Conservation (phyloP, 2,113 vertebrate species). For the Daubentonia madagascariensis region DNA sequence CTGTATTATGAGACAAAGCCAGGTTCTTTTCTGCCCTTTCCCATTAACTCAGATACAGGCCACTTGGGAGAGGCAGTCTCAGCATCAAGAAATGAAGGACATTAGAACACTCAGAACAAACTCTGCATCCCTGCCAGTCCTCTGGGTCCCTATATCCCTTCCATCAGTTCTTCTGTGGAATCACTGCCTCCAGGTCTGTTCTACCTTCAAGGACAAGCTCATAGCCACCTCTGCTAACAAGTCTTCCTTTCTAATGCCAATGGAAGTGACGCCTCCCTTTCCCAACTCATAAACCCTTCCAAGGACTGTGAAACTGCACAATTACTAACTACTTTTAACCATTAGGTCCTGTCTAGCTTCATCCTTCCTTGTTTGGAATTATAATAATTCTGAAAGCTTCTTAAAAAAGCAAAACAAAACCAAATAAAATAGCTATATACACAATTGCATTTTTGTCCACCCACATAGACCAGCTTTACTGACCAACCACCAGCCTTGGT, state of each 20-base stretch:
- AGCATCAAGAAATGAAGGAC: background rate
- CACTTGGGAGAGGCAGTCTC: background rate
- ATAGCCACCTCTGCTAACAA: background rate
- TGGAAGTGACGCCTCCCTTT: background rate
- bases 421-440: background rate
- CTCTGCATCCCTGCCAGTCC: background rate
- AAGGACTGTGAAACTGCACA: background rate
- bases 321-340: background rate
- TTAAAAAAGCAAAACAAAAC: background rate
- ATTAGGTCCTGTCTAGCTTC: background rate
- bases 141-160: background rate
- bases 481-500: background rate
- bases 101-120: background rate
- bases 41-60: background rate
- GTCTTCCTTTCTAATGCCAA: background rate
- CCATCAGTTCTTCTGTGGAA: background rate
- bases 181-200: background rate
- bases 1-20: background rate
- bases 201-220: background rate
- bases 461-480: background rate
- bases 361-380: background rate
- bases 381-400: background rate
- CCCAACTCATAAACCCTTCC: background rate
- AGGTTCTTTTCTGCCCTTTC: background rate
- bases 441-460: background rate